Evolutionary conservation across 2,888 invertebrate species (phyloP).

Genomic region (Euzophera pinguis): DNA sequence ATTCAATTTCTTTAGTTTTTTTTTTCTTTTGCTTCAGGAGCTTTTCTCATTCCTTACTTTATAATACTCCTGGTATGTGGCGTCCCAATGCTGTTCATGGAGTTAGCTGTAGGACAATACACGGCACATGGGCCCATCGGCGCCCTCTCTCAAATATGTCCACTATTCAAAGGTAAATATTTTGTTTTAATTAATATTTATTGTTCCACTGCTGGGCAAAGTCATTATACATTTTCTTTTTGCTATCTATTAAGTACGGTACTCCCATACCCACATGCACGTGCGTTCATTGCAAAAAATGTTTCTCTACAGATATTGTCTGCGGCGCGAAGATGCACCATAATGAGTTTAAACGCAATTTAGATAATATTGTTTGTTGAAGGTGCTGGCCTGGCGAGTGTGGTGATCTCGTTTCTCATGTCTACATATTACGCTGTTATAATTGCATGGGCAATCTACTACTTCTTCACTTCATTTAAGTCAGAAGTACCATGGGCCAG

Average conservation of each 20-base stretch:
- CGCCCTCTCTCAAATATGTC: conserved; percentile 94
- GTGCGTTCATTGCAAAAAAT: too few species aligned
- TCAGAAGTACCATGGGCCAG: conserved; percentile 93
- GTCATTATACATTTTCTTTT: too few species aligned
- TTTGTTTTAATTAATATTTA: neutral
- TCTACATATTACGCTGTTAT: conserved; percentile 97
- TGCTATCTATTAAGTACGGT: too few species aligned
- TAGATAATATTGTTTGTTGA: neutral
- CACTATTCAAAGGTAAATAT: conserved; percentile 91
- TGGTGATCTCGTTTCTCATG: conserved; percentile 96
- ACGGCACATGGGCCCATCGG: conserved; percentile 95
- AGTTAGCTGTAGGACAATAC: conserved; percentile 94
- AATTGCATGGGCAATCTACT: conserved; percentile 96
- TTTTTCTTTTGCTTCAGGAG: conserved; percentile 82
- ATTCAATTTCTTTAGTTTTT: too few species aligned
- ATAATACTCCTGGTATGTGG: conserved; percentile 94
- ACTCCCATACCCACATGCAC: too few species aligned
- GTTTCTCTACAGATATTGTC: too few species aligned
- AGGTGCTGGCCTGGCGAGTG: conserved; percentile 96
- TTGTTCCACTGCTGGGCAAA: too few species aligned
- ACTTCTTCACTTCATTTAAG: conserved; percentile 94
- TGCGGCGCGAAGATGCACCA: too few species aligned
- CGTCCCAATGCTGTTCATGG: conserved; percentile 96
- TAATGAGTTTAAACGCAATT: neutral
- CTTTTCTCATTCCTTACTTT: conserved; percentile 96